These are phyloP conservation scores for Barnardius zonarius DNA, from an alignment of 2,113 vertebrate species.

Conservation along the genomic window DNA sequence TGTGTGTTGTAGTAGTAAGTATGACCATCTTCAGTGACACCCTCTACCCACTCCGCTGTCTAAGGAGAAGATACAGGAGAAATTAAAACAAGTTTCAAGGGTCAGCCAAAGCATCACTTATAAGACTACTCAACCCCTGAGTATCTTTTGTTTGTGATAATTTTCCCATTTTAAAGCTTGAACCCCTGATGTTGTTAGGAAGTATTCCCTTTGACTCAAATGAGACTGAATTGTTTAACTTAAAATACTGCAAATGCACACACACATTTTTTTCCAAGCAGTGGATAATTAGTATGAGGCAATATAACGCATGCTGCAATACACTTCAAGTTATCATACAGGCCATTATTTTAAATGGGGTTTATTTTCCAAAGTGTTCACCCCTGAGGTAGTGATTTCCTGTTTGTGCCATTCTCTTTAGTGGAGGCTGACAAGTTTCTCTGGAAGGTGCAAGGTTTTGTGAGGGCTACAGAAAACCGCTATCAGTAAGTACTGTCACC, in stretches of 20 bases:
- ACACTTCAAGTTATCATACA: not conserved
- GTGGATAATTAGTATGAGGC: not conserved
- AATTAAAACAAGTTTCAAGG: not conserved
- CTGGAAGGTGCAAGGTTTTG: not conserved
- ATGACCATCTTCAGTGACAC: slow-evolving; percentile 86
- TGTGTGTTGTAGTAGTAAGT: slow-evolving; percentile 90
- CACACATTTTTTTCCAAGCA: not conserved
- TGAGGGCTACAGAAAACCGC: not conserved
- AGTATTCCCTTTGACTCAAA: not conserved
- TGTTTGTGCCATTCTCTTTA: not conserved
- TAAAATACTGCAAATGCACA: not conserved
- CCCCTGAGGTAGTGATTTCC: not conserved
- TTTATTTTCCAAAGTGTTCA: not conserved
- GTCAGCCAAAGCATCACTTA: not conserved
- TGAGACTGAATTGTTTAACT: not conserved
- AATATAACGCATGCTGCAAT: not conserved
- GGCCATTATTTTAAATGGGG: not conserved
- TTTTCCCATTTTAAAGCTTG: not conserved
- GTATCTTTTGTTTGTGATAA: not conserved
- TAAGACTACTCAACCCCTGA: not conserved
- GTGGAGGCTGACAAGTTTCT: not conserved
- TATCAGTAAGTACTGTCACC: not conserved
- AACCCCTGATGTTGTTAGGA: not conserved
- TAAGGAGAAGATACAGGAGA: not conserved
- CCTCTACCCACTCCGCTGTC: slow-evolving; percentile 83